Conservation (phyloP, 2,888 invertebrate genomes). For the Napeogenes sylphis region DNA sequence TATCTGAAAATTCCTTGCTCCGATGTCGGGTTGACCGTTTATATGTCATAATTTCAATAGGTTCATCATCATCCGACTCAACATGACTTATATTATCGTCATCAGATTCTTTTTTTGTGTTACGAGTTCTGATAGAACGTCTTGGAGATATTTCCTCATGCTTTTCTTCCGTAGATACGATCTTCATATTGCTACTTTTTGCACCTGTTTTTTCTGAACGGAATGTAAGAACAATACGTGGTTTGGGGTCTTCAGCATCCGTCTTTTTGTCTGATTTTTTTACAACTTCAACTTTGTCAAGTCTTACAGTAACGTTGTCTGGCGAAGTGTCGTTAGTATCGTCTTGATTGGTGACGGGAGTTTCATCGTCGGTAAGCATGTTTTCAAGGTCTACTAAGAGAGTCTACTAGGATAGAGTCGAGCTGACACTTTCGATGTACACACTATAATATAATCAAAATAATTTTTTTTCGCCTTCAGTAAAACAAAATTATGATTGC, state of each 20-base stretch:
- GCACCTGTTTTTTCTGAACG: slow-evolving; percentile 78
- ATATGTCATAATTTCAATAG: slow-evolving; percentile 58
- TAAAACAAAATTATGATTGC: no score
- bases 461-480: no score
- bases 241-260: slow-evolving; percentile 68
- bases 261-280: slow-evolving; percentile 51
- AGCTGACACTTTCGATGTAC: slow-evolving; percentile 1
- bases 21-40: slow-evolving; percentile 82
- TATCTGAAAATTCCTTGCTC: slow-evolving; percentile 79
- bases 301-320: slow-evolving; percentile 46
- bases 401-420: background rate
- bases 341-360: slow-evolving; percentile 53
- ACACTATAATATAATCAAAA: background rate
- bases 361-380: slow-evolving; percentile 57
- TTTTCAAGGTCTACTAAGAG: slow-evolving; percentile 46
- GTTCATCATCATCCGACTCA: slow-evolving; percentile 62
- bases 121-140: slow-evolving; percentile 56
- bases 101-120: slow-evolving; percentile 58
- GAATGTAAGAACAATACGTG: slow-evolving; percentile 80
- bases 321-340: slow-evolving; percentile 45
- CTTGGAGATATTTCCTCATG: slow-evolving; percentile 60
- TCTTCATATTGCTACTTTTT: slow-evolving; percentile 74
- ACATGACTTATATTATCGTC: slow-evolving; percentile 55
- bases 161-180: slow-evolving; percentile 67
- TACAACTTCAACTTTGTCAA: slow-evolving; percentile 48